Conservation (phyloP, 1,140 invertebrate species). For the Drosophila guanche region DNA sequence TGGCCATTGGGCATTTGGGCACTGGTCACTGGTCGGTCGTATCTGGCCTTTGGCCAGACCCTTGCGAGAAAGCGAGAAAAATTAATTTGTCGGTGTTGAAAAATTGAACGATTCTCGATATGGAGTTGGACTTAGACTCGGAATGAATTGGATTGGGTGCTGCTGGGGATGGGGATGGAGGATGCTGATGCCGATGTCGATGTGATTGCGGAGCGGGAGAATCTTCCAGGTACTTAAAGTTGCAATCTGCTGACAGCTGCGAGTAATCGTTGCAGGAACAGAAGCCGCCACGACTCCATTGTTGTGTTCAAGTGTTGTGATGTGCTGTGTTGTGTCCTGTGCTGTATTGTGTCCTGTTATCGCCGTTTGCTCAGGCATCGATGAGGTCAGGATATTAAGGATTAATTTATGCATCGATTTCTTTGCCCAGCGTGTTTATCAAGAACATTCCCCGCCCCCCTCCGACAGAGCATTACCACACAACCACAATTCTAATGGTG, state of each 20-base stretch:
- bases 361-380: conserved; percentile 61
- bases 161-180: too few species aligned
- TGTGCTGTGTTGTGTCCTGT: conserved; percentile 2
- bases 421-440: conserved; percentile 70
- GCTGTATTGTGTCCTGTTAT: conserved; percentile 33
- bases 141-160: neutral
- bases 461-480: conserved; percentile 15
- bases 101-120: conserved; percentile 55
- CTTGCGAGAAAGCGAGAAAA: conserved; percentile 44
- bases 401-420: conserved; percentile 73
- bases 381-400: conserved; percentile 55
- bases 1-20: conserved; percentile 24
- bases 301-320: too few species aligned
- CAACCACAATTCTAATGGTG: neutral
- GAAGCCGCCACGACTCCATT: conserved; percentile 1
- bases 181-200: neutral
- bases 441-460: neutral
- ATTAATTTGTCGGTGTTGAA: conserved; percentile 67
- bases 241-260: conserved; percentile 50
- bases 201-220: neutral
- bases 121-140: conserved; percentile 17
- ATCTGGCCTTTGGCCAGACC: neutral
- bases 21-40: conserved; percentile 18
- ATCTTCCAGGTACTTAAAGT: conserved; percentile 1
- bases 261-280: conserved; percentile 31